Percentiles rank a stretch among this genome's conserved stretches.
phyloP scores from a whole-genome alignment of 2,888 invertebrate species.

The Tetropium fuscum region DNA sequence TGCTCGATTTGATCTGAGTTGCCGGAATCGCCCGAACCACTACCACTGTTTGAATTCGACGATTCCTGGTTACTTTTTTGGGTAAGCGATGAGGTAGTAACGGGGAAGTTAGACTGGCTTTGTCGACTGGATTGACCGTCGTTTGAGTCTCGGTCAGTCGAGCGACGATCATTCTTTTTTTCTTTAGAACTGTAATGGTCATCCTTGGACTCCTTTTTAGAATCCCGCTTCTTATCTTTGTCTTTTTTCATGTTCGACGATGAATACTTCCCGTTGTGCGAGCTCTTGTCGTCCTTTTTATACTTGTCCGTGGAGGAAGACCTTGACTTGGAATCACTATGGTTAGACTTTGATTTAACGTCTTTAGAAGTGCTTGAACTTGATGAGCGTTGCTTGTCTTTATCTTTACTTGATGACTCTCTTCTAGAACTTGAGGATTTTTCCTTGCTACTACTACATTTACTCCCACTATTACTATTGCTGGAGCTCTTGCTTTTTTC shows the following conservation, averaged over 20 bases:
- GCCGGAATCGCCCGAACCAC: constrained; percentile 58
- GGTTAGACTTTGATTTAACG: constrained; percentile 50
- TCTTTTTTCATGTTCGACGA: constrained; percentile 39
- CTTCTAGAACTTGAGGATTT: constrained; percentile 41
- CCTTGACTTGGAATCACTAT: constrained; percentile 50
- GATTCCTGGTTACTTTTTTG: constrained; percentile 50
- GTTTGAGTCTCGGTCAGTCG: constrained; percentile 84
- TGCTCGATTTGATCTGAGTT: constrained; percentile 55
- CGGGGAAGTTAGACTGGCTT: constrained; percentile 62
- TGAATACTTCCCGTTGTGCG: constrained; percentile 44
- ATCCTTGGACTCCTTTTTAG: constrained; percentile 68
- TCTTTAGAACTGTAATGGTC: constrained; percentile 79
- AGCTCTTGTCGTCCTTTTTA: constrained; percentile 48
- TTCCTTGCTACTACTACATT: constrained; percentile 48
- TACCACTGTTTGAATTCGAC: constrained; percentile 31
- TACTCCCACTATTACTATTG: constrained; percentile 49
- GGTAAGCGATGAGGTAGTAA: constrained; percentile 60
- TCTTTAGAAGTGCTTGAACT: constrained; percentile 50
- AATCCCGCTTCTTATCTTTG: constrained; percentile 51
- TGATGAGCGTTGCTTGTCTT: constrained; percentile 42
- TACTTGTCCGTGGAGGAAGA: constrained; percentile 37
- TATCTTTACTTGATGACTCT: constrained; percentile 41
- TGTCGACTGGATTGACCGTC: constrained; percentile 71
- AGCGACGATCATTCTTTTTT: constrained; percentile 75
- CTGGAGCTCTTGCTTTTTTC: constrained; percentile 24